Evolutionary conservation across 2,888 invertebrate species (phyloP).

Genomic region (Stenchaetothrips biformis): DNA sequence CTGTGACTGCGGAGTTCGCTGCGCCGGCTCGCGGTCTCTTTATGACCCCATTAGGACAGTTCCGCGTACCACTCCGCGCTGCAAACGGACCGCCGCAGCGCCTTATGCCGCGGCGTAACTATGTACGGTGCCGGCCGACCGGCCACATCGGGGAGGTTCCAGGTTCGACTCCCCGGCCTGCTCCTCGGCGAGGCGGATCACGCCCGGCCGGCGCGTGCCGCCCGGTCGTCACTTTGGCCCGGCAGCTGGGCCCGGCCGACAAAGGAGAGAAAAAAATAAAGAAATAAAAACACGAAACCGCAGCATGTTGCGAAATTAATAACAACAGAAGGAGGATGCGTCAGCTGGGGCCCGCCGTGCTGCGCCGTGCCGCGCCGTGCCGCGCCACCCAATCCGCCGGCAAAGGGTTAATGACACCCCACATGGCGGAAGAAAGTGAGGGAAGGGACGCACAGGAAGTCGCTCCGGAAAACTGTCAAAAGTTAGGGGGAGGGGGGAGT

Average conservation of each 20-base stretch:
- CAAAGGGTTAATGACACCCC: too few species aligned
- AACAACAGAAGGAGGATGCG: not conserved
- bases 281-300: not conserved
- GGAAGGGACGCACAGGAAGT: too few species aligned
- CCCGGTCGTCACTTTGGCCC: not conserved
- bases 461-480: too few species aligned
- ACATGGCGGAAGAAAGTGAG: too few species aligned
- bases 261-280: not conserved
- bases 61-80: not conserved
- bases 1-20: not conserved
- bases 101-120: too few species aligned
- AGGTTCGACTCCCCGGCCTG: too few species aligned
- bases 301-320: slow-evolving; percentile 20
- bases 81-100: not conserved
- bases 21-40: not conserved
- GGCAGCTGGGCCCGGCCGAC: not conserved
- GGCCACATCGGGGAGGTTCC: too few species aligned
- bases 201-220: not conserved
- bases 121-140: not conserved
- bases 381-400: not conserved
- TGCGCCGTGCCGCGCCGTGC: not conserved
- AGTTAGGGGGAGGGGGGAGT: too few species aligned
- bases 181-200: not conserved
- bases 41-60: slow-evolving; percentile 3
- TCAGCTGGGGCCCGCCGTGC: not conserved